A percentile compares a stretch with the other conserved stretches of the same genome.
Evolutionary conservation across 2,797 vertebrate genomes (phyloP).

Genomic region (Platalea minor): DNA sequence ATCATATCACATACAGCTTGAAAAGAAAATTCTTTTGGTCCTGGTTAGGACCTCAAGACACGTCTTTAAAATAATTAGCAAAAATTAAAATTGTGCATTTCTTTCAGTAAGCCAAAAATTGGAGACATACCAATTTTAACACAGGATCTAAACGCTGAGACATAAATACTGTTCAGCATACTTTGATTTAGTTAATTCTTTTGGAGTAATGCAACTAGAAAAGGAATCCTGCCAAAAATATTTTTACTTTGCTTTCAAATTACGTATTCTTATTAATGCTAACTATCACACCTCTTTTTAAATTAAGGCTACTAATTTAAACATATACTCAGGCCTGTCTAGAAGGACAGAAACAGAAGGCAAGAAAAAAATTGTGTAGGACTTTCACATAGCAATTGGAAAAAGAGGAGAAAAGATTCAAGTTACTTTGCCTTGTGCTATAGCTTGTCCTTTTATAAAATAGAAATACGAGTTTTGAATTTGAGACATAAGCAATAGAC

Average conservation of each 20-base stretch:
- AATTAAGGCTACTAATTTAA: slow-evolving; percentile 15
- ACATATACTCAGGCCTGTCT: not conserved
- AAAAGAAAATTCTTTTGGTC: not conserved
- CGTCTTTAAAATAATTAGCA: not conserved
- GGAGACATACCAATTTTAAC: not conserved
- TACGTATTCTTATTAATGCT: not conserved
- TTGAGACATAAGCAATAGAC: slow-evolving; percentile 6
- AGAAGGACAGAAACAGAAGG: not conserved
- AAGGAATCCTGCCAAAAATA: not conserved
- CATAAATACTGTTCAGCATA: not conserved
- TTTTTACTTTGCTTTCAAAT: slow-evolving; percentile 34
- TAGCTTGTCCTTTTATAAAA: not conserved
- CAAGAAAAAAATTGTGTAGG: not conserved
- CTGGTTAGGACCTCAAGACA: not conserved
- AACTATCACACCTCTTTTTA: not conserved
- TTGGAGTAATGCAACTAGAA: not conserved
- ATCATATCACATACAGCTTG: not conserved
- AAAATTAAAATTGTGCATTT: not conserved
- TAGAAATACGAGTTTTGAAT: slow-evolving; percentile 1
- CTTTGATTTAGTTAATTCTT: slow-evolving; percentile 21
- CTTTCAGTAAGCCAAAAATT: not conserved
- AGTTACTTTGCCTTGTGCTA: not conserved
- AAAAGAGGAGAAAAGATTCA: not conserved
- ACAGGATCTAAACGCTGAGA: not conserved
- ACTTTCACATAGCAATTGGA: not conserved